Evolutionary conservation across 2,888 invertebrate species (phyloP), one percentile per base, ranked within the genome.

Genomic region (Cryptocephalus moraei): DNA sequence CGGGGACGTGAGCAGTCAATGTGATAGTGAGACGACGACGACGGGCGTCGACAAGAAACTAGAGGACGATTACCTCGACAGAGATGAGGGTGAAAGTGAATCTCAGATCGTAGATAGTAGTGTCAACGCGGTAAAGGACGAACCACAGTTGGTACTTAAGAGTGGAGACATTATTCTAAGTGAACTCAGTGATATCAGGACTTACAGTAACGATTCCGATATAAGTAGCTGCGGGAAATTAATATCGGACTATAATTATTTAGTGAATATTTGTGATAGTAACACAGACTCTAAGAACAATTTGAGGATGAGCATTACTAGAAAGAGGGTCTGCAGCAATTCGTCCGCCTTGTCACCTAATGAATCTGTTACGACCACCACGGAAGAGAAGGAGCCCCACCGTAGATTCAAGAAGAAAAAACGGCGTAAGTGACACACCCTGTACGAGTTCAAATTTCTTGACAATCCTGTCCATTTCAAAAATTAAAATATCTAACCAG

Each of bases 301-400:
- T 58, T 57, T 71, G 49, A 68, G 63, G 56, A 70, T 70, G 67
- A 71, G 66, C 49, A 70, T 69, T 46, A 57, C 69, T 43, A 57
- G 70, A 48, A 72, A 71, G 55, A 53, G 71, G 45, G 56, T 70
- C 48, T 66, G 64, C 51, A 71, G 69, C 50, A 66, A 65, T 54
- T 70, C 70, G n/a, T 70, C 70, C 4, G 61, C 63, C 10, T 52
- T 70, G 40, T 68, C 69, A 22, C 68, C 67, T 50, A 69, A 64
- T 54, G 70, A 70, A 46, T 62, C 61, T 11, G 49, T 58, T 13
- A 52, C 56, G 6, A 9, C 8, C 13, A 6, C 40, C 12, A 22
- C 40, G 12, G 40, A 40, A 10, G n/a, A 10, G 4, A 64, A 65
- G 50, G 52, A 60, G 46, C 53, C 57, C n/a, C 58, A 55, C 48